phyloP scores from a whole-genome alignment of 2,797 vertebrate species.

The Epinephelus coioides region DNA sequence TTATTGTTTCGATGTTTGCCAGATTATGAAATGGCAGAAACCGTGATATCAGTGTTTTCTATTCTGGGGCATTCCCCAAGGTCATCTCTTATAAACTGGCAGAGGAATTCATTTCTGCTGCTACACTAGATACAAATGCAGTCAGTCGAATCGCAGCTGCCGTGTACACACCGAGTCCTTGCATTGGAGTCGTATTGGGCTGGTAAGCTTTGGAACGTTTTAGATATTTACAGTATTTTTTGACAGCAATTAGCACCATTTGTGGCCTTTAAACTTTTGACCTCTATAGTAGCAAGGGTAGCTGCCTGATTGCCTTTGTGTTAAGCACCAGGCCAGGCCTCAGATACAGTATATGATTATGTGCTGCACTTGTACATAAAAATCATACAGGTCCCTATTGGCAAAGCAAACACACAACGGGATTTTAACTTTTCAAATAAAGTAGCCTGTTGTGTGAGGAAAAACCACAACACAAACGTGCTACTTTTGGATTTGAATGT shows the following conservation, averaged over 20 bases:
- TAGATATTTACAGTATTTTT: neutral
- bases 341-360: neutral
- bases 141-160: neutral
- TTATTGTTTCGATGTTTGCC: slow-evolving; percentile 45
- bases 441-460: neutral
- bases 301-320: neutral
- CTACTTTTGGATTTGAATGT: neutral
- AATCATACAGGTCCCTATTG: neutral
- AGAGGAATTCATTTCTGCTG: slow-evolving; percentile 29
- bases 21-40: slow-evolving; percentile 52
- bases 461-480: neutral
- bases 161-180: neutral
- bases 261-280: neutral
- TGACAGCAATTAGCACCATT: neutral
- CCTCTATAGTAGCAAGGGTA: neutral
- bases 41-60: slow-evolving; percentile 49
- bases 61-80: slow-evolving; percentile 37
- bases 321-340: neutral
- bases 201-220: neutral
- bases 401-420: neutral
- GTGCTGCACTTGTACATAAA: neutral
- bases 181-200: neutral
- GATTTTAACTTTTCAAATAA: slow-evolving; percentile 11
- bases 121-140: neutral
- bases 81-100: slow-evolving; percentile 32